Conservation (phyloP, 2,797 vertebrate species). For the Leptatherina wallacei region DNA sequence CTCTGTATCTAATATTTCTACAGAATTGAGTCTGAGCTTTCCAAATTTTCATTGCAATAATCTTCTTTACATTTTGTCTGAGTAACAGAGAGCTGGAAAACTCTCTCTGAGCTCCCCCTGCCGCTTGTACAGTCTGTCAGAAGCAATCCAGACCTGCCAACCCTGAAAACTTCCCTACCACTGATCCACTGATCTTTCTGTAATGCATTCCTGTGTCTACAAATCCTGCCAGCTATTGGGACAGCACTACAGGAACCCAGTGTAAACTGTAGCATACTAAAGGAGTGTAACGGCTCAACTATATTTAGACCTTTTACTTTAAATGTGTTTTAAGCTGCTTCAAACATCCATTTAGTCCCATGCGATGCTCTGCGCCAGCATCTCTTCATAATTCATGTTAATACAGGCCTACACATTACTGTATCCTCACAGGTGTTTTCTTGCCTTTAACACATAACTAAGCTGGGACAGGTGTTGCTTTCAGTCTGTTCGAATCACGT, state of each 20-base stretch:
- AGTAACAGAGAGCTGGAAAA: neutral
- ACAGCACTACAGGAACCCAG: constrained; percentile 32
- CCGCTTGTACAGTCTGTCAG: neutral
- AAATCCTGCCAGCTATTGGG: constrained; percentile 47
- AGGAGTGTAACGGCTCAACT: constrained; percentile 27
- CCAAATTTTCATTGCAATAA: neutral
- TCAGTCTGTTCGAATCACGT: constrained; percentile 33
- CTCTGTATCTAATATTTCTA: neutral
- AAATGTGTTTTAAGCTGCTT: constrained; percentile 9
- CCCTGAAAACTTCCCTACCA: neutral
- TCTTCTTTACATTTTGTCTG: neutral
- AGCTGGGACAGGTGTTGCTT: constrained; percentile 39
- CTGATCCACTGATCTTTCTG: neutral
- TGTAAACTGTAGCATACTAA: constrained; percentile 47
- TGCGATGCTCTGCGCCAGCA: neutral
- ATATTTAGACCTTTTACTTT: constrained; percentile 54
- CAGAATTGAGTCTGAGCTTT: neutral
- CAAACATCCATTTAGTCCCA: neutral
- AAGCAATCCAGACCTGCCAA: neutral
- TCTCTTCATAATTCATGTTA: neutral
- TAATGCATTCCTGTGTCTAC: constrained; percentile 43
- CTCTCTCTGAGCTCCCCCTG: neutral
- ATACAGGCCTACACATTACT: neutral
- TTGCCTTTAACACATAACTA: constrained; percentile 8
- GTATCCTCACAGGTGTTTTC: neutral